Base-by-base conservation (phyloP, 2,888 invertebrate species). In the Caenorhabditis sp. region DNA sequence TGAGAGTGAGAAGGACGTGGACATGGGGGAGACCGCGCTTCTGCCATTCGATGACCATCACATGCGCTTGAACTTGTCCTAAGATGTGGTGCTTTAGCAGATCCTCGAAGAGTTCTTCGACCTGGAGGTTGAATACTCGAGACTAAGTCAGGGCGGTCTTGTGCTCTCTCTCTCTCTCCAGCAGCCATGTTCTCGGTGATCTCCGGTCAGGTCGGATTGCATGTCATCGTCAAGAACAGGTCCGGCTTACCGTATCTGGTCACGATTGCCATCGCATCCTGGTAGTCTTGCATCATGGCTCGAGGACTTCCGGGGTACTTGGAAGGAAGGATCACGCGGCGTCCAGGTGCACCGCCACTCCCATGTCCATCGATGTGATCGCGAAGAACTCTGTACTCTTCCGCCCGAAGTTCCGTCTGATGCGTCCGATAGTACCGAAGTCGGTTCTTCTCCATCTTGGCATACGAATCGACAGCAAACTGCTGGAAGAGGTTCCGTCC, bases 251-350 rank as follows among this genome's bases (percentile, higher is more conserved):
- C 89, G 71, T 69, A 90, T 11, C 68, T 24, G 2, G 87, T 67
- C 11, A 90, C 88, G 50, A 88, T 84, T 11, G 86, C 55, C 85
- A 91, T 88, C 2, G 88, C 89, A 80, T 91, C 88, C 65, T 88
- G 86, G 37, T 76, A 82, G n/a, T 84, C 69, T 56, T 85, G 80
- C 9, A 67, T 58, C 90, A 90, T 90, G 53, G 92, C 88, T 9
- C 92, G 81, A 61, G 92, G 92, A 15, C 92, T 87, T 22, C 92
- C 92, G 4, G 81, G 87, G 61, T 83, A 87, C 6, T 81, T 71
- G 24, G 89, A 56, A 3, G 92, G 91, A 2, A 92, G 82, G 9
- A 90, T 71, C 11, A 86, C 65, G 11, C 82, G 37, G 4, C 50
- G n/a, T n/a, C n/a, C n/a, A n/a, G n/a, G n/a, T n/a, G n/a, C n/a